Evolutionary conservation across 2,888 invertebrate species (phyloP), one percentile per base, ranked within the genome.

Genomic region (Tenthredo notha): DNA sequence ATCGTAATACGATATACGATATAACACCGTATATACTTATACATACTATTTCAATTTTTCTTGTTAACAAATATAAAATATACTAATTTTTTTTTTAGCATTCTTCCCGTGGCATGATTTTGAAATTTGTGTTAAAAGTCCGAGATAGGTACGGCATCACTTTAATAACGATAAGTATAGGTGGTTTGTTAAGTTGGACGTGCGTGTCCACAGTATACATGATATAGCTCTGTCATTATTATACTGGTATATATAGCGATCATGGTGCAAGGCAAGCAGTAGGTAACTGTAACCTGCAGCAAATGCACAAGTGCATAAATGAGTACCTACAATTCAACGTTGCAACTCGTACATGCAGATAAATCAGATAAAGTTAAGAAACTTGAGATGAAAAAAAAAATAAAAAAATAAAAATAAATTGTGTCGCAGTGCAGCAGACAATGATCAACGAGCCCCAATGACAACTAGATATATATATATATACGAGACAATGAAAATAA

Each of bases 321-420:
- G 37, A n/a, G 75, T 21, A n/a, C n/a, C n/a, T n/a, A 12, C 21
- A 47, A n/a, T 47, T 75, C 9, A 15, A 75, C 75, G n/a, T 10
- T 6, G 47, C 18, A 15, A 47, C 10, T 1, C 12, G 12, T n/a
- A n/a, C 7, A n/a, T n/a, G 54, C 54, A 54, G 54, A 54, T 70
- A 18, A 29, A 74, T 74, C 72, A n/a, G n/a, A n/a, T 74, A 18
- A 43, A 74, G 40, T 43, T 25, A 74, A 74, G 72, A 54, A 77
- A 77, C 77, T 54, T 77, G 77, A 75, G 43, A 47, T 29, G 75
- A 47, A 47, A 21, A 12, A 10, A 12, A 61, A 12, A n/a, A 58
- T 29, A 12, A 29, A 21, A 65, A 5, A 10, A 12, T 2, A 15
- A 65, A 65, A 10, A 29, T 12, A 65, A 65, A 33, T 67, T 5